A percentile compares a stretch with the other conserved stretches of the same genome.
These are phyloP conservation scores for Periparus ater DNA, from an alignment of 2,797 vertebrate species.

Conservation along the genomic window DNA sequence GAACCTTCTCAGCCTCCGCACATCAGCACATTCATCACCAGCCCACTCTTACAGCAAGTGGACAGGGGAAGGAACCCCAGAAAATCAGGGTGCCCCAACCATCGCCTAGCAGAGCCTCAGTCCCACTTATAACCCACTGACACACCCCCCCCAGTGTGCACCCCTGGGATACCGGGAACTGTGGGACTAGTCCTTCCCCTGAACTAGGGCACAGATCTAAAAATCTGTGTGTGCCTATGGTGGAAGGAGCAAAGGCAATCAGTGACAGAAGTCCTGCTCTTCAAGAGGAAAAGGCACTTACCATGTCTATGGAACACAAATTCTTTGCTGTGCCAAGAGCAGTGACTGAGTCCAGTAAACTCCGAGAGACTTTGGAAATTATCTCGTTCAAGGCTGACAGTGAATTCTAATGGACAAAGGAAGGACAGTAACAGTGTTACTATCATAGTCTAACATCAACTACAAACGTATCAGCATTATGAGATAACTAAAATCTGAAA, in stretches of 20 bases:
- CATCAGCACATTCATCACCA: neutral
- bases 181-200: neutral
- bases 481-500: neutral
- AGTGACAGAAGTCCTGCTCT: neutral
- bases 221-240: rapidly evolving
- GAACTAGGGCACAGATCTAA: neutral
- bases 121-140: neutral
- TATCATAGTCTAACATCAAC: neutral
- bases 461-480: neutral
- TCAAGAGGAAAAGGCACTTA: conserved; percentile 9
- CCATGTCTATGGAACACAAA: conserved; percentile 25
- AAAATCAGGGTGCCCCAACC: neutral
- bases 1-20: neutral
- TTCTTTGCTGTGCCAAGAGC: conserved; percentile 60
- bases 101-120: neutral
- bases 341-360: conserved; percentile 57
- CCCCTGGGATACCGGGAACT: neutral
- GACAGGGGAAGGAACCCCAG: neutral
- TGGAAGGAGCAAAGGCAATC: neutral
- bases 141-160: rapidly evolving
- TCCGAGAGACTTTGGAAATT: conserved; percentile 62
- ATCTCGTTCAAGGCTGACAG: conserved; percentile 59
- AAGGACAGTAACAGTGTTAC: neutral
- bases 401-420: conserved; percentile 25
- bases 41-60: neutral